Conservation (phyloP, 2,888 invertebrate species). For the Agrotis exclamationis region DNA sequence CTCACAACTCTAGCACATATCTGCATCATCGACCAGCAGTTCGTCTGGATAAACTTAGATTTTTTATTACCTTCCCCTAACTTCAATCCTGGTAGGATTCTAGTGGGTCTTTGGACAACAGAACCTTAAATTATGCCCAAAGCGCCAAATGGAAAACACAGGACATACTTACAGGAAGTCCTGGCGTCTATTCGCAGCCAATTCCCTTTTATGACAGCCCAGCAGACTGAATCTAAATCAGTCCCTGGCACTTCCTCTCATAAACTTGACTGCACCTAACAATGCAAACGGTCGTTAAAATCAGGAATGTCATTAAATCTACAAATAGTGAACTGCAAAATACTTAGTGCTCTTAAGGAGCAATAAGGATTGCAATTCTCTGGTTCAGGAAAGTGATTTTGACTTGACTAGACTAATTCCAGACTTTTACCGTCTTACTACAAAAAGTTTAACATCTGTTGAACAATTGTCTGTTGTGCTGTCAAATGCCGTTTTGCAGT, state of each 20-base stretch:
- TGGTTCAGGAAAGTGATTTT: not conserved
- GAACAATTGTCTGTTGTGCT: no score
- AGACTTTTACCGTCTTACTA: no score
- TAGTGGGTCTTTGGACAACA: no score
- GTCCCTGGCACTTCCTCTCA: constrained; percentile 34
- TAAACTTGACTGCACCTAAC: constrained; percentile 32
- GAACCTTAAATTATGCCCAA: not conserved
- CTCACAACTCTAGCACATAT: no score
- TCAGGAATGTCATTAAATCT: constrained; percentile 43
- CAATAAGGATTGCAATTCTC: not conserved
- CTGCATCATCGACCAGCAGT: no score
- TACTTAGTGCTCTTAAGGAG: not conserved
- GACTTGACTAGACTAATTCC: no score
- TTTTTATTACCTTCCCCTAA: no score
- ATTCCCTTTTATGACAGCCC: constrained; percentile 1
- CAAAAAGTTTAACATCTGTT: no score
- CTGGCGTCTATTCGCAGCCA: constrained; percentile 20
- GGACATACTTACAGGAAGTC: constrained; percentile 12
- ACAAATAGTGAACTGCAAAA: constrained; percentile 43
- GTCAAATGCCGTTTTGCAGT: no score
- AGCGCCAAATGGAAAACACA: not conserved
- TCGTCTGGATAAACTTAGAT: no score
- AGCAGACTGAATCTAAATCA: constrained; percentile 27
- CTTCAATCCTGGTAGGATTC: no score
- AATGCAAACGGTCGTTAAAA: constrained; percentile 39